Conservation (phyloP, 2,888 invertebrate species). For the Troilus luridus region DNA sequence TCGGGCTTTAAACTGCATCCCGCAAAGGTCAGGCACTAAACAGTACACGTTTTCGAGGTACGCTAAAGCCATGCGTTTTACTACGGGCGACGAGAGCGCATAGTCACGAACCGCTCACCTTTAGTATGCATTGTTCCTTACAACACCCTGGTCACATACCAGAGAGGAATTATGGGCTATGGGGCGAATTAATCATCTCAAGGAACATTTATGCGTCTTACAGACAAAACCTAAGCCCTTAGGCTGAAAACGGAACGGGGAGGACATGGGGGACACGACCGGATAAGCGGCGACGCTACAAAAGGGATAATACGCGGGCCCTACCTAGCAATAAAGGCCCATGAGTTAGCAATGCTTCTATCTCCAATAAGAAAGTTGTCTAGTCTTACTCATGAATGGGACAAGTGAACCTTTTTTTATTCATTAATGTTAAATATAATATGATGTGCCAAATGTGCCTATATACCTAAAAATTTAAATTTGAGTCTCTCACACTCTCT, state of each 20-base stretch:
- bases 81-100: conserved; percentile 13
- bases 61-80: conserved; percentile 31
- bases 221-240: conserved; percentile 1
- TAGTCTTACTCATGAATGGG: not conserved
- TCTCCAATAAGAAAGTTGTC: not conserved
- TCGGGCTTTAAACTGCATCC: not conserved
- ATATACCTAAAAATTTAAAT: no score
- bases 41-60: conserved; percentile 41
- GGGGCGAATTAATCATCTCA: conserved; percentile 32
- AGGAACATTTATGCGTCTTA: not conserved
- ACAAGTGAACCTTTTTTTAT: not conserved
- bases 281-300: not conserved
- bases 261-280: conserved; percentile 38
- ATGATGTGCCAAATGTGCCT: no score
- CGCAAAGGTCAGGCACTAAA: conserved; percentile 33
- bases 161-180: conserved; percentile 1
- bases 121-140: conserved; percentile 50
- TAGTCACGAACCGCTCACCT: conserved; percentile 31
- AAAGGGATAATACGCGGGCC: not conserved
- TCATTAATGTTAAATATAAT: not conserved
- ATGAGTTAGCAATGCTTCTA: not conserved
- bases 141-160: conserved; percentile 24
- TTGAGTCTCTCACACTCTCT: no score
- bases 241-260: not conserved
- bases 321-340: not conserved